Conservation (phyloP, 2,113 vertebrate genomes). For the Trichechus manatus region DNA sequence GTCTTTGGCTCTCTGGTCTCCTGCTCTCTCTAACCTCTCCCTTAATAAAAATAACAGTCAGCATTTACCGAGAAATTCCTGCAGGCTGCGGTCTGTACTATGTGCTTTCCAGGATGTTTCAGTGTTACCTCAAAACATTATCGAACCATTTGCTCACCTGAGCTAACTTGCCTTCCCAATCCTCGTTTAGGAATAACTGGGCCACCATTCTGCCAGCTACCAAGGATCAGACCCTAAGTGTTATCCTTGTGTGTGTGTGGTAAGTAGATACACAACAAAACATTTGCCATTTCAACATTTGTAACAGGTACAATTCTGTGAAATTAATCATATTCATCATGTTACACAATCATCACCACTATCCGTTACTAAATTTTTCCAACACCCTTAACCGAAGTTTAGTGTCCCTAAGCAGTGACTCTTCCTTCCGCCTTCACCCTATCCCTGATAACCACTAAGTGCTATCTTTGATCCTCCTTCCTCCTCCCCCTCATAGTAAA, state of each 20-base stretch:
- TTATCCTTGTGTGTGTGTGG: not conserved
- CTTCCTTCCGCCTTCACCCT: too few relatives aligned
- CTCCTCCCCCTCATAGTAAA: not conserved
- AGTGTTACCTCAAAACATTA: not conserved
- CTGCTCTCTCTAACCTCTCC: not conserved
- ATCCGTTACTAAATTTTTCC: too few relatives aligned
- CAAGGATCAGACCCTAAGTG: not conserved
- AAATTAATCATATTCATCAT: too few relatives aligned
- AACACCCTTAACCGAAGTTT: too few relatives aligned
- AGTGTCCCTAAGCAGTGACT: too few relatives aligned
- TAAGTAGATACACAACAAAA: too few relatives aligned
- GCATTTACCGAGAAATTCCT: not conserved
- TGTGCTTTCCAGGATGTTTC: not conserved
- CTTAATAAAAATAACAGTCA: not conserved
- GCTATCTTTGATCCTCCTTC: not conserved
- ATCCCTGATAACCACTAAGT: not conserved
- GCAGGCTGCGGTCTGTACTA: not conserved
- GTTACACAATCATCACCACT: too few relatives aligned
- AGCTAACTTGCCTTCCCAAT: not conserved
- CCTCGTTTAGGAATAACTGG: not conserved
- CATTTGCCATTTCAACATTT: too few relatives aligned
- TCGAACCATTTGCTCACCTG: not conserved
- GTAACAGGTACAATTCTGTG: too few relatives aligned
- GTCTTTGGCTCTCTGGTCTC: not conserved
- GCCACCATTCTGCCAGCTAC: not conserved